Evolutionary conservation across 2,113 vertebrate species (phyloP), one percentile per base, ranked within the genome.

Genomic region (Ammodytes dubius): DNA sequence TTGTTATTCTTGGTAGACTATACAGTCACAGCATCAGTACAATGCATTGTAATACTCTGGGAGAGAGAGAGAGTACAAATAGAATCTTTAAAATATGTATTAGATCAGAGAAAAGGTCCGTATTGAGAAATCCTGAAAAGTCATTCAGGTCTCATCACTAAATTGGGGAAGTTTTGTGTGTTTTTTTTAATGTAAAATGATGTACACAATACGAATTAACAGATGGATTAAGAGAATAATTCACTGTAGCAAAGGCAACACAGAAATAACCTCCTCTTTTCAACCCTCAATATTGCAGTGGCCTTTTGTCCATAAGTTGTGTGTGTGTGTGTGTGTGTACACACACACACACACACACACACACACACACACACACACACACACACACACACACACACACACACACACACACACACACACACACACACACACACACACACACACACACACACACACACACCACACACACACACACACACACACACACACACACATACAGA

Each of bases 291-390:
- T 89, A 90, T 87, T 79, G 84, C 72, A 64, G 53, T 78, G 79
- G 80, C 66, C 75, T 82, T 77, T 81, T 64, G 74, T 88, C 77
- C 85, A 84, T 88, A 88, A 83, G 70, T 14, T 3, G 7, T 6
- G 12, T 27, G 27, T 27, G 27, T 27, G 27, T 27, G 27, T 27
- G 27, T 27, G 27, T 27, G 27, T 27, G 27, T n/a, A n/a, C n/a
- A n/a, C n/a, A 27, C 27, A 27, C 27, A 27, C 27, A 27, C 27
- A 43, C 54, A 7, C 52, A 27, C 53, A 63, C 54, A 54, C 45
- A 64, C 37, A 70, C 67, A 76, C 50, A 71, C 68, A 81, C 49
- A 76, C 56, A 40, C 50, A 70, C 40, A 47, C 43, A 59, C 69
- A 74, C n/a, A 76, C 42, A 56, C 40, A 39, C 40, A 60, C 19